Evolutionary conservation across 2,797 vertebrate species (phyloP).

Genomic region (Fratercula arctica): DNA sequence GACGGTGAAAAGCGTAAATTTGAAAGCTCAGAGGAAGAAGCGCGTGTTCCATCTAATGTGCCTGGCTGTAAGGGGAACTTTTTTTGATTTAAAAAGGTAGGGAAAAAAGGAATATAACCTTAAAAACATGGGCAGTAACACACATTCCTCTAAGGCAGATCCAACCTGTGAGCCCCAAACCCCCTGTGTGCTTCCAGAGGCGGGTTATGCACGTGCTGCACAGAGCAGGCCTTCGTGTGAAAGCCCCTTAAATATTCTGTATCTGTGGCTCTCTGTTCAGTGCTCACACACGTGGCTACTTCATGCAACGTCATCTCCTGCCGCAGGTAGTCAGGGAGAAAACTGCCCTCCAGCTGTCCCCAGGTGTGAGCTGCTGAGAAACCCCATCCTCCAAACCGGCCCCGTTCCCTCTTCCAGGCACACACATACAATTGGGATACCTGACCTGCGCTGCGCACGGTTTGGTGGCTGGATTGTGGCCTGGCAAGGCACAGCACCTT

Average conservation of each 20-base stretch:
- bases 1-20: background rate
- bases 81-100: background rate
- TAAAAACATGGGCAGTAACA: background rate
- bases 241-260: too few species aligned
- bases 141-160: background rate
- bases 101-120: background rate
- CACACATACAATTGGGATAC: accelerated
- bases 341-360: background rate
- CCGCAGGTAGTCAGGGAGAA: background rate
- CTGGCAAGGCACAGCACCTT: accelerated
- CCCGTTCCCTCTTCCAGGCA: background rate
- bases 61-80: too few species aligned
- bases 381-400: accelerated
- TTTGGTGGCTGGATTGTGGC: background rate
- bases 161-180: background rate
- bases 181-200: background rate
- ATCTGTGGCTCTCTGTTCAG: background rate
- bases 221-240: background rate
- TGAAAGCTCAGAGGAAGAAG: background rate
- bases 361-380: too few species aligned
- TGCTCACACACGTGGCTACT: accelerated
- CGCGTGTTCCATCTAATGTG: accelerated
- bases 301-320: accelerated
- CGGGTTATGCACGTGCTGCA: accelerated
- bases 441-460: accelerated